These are phyloP conservation scores for Drosophila orena DNA, from an alignment of 1,140 invertebrate genomes.

Conservation along the genomic window DNA sequence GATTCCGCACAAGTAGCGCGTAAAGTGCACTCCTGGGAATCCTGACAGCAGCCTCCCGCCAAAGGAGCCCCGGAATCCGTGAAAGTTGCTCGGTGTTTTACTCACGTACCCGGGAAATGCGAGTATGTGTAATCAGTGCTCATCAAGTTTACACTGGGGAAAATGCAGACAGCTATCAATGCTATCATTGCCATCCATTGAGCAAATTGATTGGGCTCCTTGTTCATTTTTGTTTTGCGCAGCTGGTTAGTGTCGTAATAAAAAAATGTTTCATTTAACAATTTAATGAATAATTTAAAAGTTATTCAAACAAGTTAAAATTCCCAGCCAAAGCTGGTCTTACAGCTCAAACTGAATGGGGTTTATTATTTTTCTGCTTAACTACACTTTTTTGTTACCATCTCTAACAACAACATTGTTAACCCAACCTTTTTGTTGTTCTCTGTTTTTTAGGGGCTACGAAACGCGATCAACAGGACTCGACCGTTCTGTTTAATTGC, in stretches of 20 bases:
- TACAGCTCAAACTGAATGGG: background rate
- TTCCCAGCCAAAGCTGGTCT: too few relatives aligned
- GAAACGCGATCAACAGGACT: constrained; percentile 36
- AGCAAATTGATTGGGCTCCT: constrained; percentile 33
- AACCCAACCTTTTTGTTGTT: constrained; percentile 29
- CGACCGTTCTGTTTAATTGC: constrained; percentile 65
- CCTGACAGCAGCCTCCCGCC: constrained; percentile 10
- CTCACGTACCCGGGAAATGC: constrained; percentile 58
- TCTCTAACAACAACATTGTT: background rate
- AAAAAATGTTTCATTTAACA: too few relatives aligned
- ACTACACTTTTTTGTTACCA: too few relatives aligned
- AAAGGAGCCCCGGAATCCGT: constrained; percentile 4
- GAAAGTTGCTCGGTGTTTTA: constrained; percentile 20
- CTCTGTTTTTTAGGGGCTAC: constrained; percentile 1
- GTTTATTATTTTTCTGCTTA: background rate
- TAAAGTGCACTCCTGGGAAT: constrained; percentile 74
- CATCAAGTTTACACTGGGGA: constrained; percentile 66
- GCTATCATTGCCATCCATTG: constrained; percentile 5
- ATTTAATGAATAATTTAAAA: too few relatives aligned
- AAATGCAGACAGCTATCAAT: constrained; percentile 45
- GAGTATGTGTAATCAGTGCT: constrained; percentile 77
- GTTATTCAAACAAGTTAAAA: too few relatives aligned
- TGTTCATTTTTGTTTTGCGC: constrained; percentile 3
- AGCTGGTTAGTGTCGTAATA: background rate
- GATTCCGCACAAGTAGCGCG: constrained; percentile 50